These are phyloP conservation scores for Drosophila baimaii DNA, from an alignment of 1,140 invertebrate species.

Conservation along the genomic window DNA sequence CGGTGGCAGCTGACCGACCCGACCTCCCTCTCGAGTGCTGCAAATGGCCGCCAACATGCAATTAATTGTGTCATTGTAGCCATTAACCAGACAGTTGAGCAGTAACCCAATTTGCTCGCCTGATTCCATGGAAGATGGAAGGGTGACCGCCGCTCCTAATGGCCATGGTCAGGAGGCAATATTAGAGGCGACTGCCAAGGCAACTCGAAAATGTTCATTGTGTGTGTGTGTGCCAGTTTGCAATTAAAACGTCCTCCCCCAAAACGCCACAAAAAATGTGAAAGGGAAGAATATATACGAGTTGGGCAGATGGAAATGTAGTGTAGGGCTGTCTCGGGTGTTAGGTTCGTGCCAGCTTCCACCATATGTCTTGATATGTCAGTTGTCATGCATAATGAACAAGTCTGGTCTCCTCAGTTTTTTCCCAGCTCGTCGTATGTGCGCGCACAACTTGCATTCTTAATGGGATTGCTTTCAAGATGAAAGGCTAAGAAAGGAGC, in stretches of 20 bases:
- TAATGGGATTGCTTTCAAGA: conserved; percentile 50
- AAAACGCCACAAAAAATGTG: conserved; percentile 36
- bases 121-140: conserved; percentile 43
- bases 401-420: conserved; percentile 5
- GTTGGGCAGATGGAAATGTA: not conserved
- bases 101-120: conserved; percentile 79
- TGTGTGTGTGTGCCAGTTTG: conserved; percentile 67
- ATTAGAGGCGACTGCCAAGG: conserved; percentile 34
- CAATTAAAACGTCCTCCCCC: conserved; percentile 63
- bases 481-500: conserved; percentile 18
- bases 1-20: conserved; percentile 3
- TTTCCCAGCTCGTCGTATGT: conserved; percentile 12
- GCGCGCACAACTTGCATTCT: conserved; percentile 50
- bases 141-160: conserved; percentile 63
- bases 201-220: conserved; percentile 42
- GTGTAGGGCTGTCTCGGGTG: conserved; percentile 17
- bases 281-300: conserved; percentile 42
- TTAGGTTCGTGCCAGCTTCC: conserved; percentile 36
- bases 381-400: conserved; percentile 75
- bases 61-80: conserved; percentile 82
- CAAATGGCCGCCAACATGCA: conserved; percentile 71
- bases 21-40: conserved; percentile 9
- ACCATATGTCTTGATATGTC: conserved; percentile 75
- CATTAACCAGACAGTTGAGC: conserved; percentile 82
- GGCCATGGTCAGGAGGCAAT: conserved; percentile 40